Evolutionary conservation across 2,113 vertebrate species (phyloP), one percentile per base, ranked within the genome.

Genomic region (Polypterus senegalus): DNA sequence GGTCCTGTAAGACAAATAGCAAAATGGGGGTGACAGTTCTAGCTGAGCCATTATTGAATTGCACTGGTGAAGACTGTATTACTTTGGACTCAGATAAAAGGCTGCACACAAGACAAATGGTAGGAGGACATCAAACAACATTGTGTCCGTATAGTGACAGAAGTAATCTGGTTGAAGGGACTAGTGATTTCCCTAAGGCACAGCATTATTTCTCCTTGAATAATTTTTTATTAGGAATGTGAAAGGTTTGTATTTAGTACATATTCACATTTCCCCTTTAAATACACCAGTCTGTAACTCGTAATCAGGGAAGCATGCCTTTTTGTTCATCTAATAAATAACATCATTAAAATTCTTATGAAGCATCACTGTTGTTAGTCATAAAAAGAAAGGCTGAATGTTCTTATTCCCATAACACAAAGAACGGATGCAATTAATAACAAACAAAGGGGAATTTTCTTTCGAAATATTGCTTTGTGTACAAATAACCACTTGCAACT

Each of bases 51-150:
- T 94, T 94, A 95, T 94, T 93, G 91, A 93, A 92, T 91, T 88
- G 88, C 88, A 89, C 85, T 84, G 70, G 77, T 79, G 91, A 93
- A 86, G 93, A 91, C 91, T 91, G 88, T 91, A 88, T 91, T 93
- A 89, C 90, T 93, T 92, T 89, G 89, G 94, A 93, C 91, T 88
- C 88, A 95, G 92, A 97, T 95, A 92, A 97, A 97, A 94, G 89
- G 86, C 89, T 89, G 87, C 83, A 86, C 85, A 86, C 86, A 89
- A 93, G 91, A 93, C 85, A 88, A 93, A 95, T 94, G 87, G 89
- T 89, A 81, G 83, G 83, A 88, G 87, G 83, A 94, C 93, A 95
- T 97, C 95, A 97, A 97, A 97, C 89, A 92, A 86, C 90, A 85
- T 83, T 79, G 83, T 88, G 88, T 92, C 91, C 90, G 86, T 86